Base-by-base conservation (phyloP, 2,888 invertebrate genomes). In the Nectonema munidae region DNA sequence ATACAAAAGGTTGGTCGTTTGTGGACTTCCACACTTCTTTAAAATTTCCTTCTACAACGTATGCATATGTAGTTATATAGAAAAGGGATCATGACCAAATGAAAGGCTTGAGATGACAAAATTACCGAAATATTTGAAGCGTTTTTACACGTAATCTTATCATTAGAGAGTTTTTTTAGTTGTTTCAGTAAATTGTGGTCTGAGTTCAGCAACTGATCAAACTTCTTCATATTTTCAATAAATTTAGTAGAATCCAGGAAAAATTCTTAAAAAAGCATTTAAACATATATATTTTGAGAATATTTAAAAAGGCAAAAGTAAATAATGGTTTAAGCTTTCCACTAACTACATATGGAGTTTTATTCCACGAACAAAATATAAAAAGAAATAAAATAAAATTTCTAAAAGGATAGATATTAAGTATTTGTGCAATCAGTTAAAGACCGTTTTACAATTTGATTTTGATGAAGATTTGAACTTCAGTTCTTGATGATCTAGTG, bases 1-100 rank as follows among this genome's bases (percentile, higher is more conserved):
- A 59, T 83, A 83, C 54, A 83, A 76, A 21, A 77, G 58, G 57
- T 83, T 81, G 2, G 79, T 77, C 70, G 79, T 79, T 2, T 77
- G 71, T 1, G 79, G 79, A 49, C 75, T 71, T 1, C 83, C 86
- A 2, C 86, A 62, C 54, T 79, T 81, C 55, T 81, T 79, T 39
- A 86, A 60, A 6, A 81, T 69, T 43, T 65, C 65, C 43, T 68
- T 68, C 67, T 67, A 57, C 4, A 55, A 56, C 14, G 9, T 40
- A 2, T 17, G 38, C 18, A 40, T 9, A n/a, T n/a, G n/a, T n/a
- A n/a, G n/a, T n/a, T n/a, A n/a, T n/a, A n/a, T 14, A 2, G 14
- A 38, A 36, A 9, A 38, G 20, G 37, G 43, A 29, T 3, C 3
- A 29, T 40, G 11, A 15, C n/a, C 19, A 11, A 36, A 36, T 13